phyloP scores from a whole-genome alignment of 2,113 vertebrate species.

The Phaetusa simplex region DNA sequence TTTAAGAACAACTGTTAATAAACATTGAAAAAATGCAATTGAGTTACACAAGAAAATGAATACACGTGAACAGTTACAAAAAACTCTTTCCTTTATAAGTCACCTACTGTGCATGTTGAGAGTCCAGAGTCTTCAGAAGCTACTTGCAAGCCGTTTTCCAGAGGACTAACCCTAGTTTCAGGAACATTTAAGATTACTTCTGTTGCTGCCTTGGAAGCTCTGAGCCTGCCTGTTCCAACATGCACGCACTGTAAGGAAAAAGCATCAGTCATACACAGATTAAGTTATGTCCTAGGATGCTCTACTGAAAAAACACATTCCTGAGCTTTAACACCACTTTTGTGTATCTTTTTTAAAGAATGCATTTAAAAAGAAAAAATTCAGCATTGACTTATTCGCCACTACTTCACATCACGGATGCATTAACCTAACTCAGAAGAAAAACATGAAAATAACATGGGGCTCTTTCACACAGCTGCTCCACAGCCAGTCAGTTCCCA shows the following conservation, averaged over 20 bases:
- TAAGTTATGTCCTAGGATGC: not conserved
- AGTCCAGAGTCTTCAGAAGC: slow-evolving; percentile 95
- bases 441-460: not conserved
- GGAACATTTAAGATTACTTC: slow-evolving; percentile 90
- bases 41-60: not conserved
- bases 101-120: slow-evolving; percentile 90
- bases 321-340: not conserved
- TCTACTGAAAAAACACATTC: not conserved
- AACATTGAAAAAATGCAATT: not conserved
- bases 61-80: not conserved
- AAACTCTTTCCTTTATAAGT: not conserved
- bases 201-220: slow-evolving; percentile 77
- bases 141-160: slow-evolving; percentile 91
- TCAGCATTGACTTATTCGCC: not conserved
- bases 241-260: not conserved
- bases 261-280: not conserved
- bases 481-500: not conserved
- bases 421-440: not conserved
- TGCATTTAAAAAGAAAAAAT: not conserved
- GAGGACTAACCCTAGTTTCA: slow-evolving; percentile 88
- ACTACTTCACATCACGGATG: not conserved
- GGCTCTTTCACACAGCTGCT: not conserved
- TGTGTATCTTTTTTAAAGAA: not conserved
- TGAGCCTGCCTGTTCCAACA: slow-evolving; percentile 63
- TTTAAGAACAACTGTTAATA: not conserved